Percentiles rank a stretch among this genome's conserved stretches.
phyloP scores from a whole-genome alignment of 2,888 invertebrate genomes.

The Diadromus collaris region DNA sequence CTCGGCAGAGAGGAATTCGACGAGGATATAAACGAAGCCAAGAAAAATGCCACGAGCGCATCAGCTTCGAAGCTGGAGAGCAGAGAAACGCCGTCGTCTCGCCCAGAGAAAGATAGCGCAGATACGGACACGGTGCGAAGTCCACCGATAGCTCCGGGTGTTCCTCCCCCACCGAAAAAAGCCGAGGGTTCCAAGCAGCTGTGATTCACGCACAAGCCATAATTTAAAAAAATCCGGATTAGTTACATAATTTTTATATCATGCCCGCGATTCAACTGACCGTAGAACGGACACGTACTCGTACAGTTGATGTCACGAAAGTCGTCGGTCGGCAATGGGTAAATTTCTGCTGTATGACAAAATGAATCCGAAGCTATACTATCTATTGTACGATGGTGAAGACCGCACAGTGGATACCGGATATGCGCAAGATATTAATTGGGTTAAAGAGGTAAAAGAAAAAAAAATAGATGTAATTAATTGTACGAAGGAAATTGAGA shows the following conservation, averaged over 20 bases:
- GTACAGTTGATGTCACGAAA: background rate
- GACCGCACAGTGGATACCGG: slow-evolving; percentile 35
- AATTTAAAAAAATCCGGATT: slow-evolving; percentile 57
- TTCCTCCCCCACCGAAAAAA: slow-evolving; percentile 73
- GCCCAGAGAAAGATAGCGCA: slow-evolving; percentile 66
- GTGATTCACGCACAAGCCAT: slow-evolving; percentile 71
- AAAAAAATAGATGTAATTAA: slow-evolving; percentile 6
- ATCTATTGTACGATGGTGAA: slow-evolving; percentile 22
- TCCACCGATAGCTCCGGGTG: slow-evolving; percentile 68
- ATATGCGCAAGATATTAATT: slow-evolving; percentile 21
- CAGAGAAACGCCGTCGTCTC: slow-evolving; percentile 59
- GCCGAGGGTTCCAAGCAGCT: slow-evolving; percentile 78
- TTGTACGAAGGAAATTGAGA: background rate
- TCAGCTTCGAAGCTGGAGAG: slow-evolving; percentile 60
- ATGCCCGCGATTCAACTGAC: slow-evolving; percentile 26
- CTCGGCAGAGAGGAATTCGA: slow-evolving; percentile 60
- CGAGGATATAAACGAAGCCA: slow-evolving; percentile 46
- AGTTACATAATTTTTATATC: slow-evolving; percentile 55
- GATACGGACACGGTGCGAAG: slow-evolving; percentile 64
- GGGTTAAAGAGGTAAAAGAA: background rate
- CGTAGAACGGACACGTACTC: slow-evolving; percentile 20
- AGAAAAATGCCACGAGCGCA: slow-evolving; percentile 26
- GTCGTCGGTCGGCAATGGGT: slow-evolving; percentile 20
- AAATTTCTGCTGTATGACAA: background rate
- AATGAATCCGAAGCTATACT: slow-evolving; percentile 28